Evolutionary conservation across 2,113 vertebrate genomes (phyloP), one percentile per base, ranked within the genome.

Genomic region (Phainopepla nitens): DNA sequence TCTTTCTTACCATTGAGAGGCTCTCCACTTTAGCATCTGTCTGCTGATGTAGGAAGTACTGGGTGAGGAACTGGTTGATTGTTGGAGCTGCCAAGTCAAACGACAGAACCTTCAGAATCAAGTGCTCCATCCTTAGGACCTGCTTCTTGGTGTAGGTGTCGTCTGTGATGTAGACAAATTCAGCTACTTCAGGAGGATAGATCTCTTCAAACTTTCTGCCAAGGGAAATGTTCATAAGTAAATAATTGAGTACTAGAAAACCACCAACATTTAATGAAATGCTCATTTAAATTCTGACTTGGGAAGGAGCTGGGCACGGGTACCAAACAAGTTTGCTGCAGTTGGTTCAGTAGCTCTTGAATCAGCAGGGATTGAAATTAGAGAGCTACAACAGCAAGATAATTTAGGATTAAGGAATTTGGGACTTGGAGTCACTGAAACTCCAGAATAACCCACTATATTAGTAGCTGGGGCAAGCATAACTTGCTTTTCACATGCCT

Each of bases 121-220:
- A 97, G 85, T 99, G 99, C 97, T 99, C 99, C 99, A 99, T 99
- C 94, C 98, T 98, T 49, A 99, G 97, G 96, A 99, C 99, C 93
- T 99, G 99, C 89, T 99, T 99, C 98, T 99, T 99, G 13, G 99
- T 99, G 77, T 99, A 99, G 61, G 99, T 99, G 95, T 99, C 99
- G 5, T 99, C 99, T 51, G 99, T 99, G 97, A 99, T 99, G 97
- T 99, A 99, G 54, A 99, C 99, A 94, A 99, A 99, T 92, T 99
- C 99, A 1, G 99, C 98, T 91, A 99, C 99, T 98, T 99, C 99
- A 21, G 99, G 99, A 53, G 99, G 99, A 89, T 99, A 99, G 96
- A 99, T 99, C 96, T 99, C 99, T 92, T 99, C 99, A 97, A 99
- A 99, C 93, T 99, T 99, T 60, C 99, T 99, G 93, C 45, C 95